phyloP scores from a whole-genome alignment of 1,140 invertebrate genomes.

The Odontomachus brunneus region DNA sequence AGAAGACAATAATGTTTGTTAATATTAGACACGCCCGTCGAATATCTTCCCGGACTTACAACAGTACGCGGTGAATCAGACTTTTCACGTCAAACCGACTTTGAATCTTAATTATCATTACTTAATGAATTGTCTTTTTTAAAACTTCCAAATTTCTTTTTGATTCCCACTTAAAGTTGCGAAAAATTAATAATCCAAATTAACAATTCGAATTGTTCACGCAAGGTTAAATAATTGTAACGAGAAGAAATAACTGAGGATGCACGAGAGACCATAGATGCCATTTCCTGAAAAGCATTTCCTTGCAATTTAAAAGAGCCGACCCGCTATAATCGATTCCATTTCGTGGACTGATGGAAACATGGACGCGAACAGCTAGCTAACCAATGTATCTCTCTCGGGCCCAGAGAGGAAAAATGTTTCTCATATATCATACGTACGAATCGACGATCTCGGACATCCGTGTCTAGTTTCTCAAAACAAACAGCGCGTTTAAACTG shows the following conservation, averaged over 20 bases:
- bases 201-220: no score
- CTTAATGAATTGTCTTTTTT: no score
- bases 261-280: background rate
- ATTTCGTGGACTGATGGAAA: background rate
- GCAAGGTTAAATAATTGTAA: background rate
- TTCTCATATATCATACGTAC: background rate
- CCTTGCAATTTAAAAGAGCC: background rate
- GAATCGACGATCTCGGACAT: background rate
- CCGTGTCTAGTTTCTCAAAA: background rate
- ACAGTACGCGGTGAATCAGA: no score
- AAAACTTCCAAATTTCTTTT: no score
- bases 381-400: slow-evolving; percentile 2
- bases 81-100: no score
- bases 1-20: no score
- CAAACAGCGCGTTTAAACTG: slow-evolving; percentile 21
- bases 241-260: background rate
- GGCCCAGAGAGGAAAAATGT: background rate
- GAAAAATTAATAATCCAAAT: no score
- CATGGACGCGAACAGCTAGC: background rate
- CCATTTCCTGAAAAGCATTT: background rate
- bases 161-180: no score
- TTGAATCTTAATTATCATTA: no score
- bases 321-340: background rate
- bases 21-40: no score
- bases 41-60: no score